Conservation (phyloP, 1,140 invertebrate genomes). For the Euwallacea similis region DNA sequence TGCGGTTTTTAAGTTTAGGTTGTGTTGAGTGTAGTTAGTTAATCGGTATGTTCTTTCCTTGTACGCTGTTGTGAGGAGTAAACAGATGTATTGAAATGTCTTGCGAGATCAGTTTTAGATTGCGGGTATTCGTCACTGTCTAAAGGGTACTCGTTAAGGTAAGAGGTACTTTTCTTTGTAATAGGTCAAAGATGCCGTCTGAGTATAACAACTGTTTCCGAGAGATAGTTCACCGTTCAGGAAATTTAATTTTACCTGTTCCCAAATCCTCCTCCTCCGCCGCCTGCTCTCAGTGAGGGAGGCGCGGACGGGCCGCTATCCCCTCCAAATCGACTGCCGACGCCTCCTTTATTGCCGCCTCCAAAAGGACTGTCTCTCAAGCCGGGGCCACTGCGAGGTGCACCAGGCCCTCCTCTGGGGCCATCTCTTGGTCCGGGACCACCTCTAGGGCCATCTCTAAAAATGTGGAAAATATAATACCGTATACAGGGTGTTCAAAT, state of each 20-base stretch:
- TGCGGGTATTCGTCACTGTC: too few species aligned
- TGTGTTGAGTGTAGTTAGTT: background rate
- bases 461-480: too few species aligned
- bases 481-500: too few species aligned
- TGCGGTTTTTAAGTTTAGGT: background rate
- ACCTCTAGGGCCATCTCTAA: constrained; percentile 49
- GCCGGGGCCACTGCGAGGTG: constrained; percentile 35
- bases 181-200: too few species aligned
- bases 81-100: too few species aligned
- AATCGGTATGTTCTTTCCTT: too few species aligned
- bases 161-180: too few species aligned
- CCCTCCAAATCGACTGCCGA: constrained; percentile 7
- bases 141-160: too few species aligned
- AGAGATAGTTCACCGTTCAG: too few species aligned
- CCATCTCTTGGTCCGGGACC: constrained; percentile 29
- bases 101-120: too few species aligned
- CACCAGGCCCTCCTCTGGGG: constrained; percentile 33
- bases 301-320: constrained; percentile 2
- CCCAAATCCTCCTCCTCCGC: constrained; percentile 19
- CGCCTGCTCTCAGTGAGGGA: background rate
- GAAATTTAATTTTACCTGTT: constrained; percentile 12
- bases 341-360: background rate
- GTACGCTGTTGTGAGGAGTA: too few species aligned
- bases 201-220: too few species aligned
- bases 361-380: constrained; percentile 8